Evolutionary conservation across 2,888 invertebrate genomes (phyloP), one percentile per base, ranked within the genome.

Genomic region (Pandemis cinnamomeana): DNA sequence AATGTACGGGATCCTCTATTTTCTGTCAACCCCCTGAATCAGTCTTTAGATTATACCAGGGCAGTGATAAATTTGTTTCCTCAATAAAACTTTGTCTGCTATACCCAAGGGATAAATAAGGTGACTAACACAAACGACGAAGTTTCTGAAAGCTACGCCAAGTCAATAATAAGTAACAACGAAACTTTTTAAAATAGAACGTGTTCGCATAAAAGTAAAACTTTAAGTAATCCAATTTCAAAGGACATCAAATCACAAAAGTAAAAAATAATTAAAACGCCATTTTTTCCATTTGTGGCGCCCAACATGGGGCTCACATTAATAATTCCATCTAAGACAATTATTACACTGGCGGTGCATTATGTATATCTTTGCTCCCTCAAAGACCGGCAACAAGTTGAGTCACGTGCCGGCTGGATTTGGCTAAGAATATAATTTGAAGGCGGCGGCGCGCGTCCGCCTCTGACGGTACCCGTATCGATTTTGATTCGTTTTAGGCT

Each of bases 341-440:
- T 84, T 84, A 87, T 87, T 83, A 84, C 79, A 81, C 77, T 81
- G 80, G 81, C 79, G 80, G 77, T 76, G 55, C 68, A 75, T 77
- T 60, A 72, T 75, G 64, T 70, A 77, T 81, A 84, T 80, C 81
- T 79, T 81, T 80, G 82, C 84, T 83, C 83, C 82, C 82, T 80
- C 79, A 79, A 75, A 75, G 75, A 80, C 80, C 86, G 89, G 93
- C 93, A 93, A 94, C 93, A 93, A 93, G 93, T 93, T 89, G 91
- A 86, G 90, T 92, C 93, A 93, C 93, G 93, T 93, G 93, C 92
- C 84, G 83, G 85, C 78, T 80, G 87, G 90, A 89, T 90, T 90
- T 87, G 84, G 87, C 83, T 84, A 85, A 83, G 88, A 89, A 91
- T 90, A 89, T 91, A 88, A 91, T 89, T 89, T 80, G 82, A 84